Evolutionary conservation across 2,113 vertebrate genomes (phyloP).

Genomic region (Fregata magnificens): DNA sequence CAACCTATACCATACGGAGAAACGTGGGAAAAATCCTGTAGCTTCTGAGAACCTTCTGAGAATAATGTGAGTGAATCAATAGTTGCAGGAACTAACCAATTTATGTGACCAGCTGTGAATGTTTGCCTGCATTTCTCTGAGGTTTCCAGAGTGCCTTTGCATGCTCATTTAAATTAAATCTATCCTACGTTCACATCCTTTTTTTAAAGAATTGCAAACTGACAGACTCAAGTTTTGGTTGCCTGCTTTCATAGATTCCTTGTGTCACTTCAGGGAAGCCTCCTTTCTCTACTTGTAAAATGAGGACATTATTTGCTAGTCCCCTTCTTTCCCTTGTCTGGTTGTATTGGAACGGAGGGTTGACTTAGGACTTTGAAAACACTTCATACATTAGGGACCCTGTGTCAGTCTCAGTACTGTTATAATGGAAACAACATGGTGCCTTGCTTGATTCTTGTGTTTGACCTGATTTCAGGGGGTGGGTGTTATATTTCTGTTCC

Average conservation of each 20-base stretch:
- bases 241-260: neutral
- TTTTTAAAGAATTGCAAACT: neutral
- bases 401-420: neutral
- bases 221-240: neutral
- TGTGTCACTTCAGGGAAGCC: neutral
- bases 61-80: neutral
- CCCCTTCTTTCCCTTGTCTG: neutral
- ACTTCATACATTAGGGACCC: neutral
- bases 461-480: neutral
- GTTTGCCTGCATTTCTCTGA: neutral
- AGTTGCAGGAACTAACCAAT: neutral
- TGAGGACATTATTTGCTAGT: neutral
- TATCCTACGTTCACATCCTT: neutral
- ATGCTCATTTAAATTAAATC: neutral
- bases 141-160: neutral
- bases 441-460: neutral
- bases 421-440: fast-evolving
- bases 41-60: neutral
- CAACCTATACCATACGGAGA: neutral
- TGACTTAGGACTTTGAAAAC: neutral
- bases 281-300: neutral
- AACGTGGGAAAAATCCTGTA: neutral
- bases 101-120: neutral
- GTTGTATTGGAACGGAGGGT: neutral
- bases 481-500: neutral